These are phyloP conservation scores for Petrophora chlorosata DNA, from an alignment of 2,888 invertebrate species.

Conservation along the genomic window DNA sequence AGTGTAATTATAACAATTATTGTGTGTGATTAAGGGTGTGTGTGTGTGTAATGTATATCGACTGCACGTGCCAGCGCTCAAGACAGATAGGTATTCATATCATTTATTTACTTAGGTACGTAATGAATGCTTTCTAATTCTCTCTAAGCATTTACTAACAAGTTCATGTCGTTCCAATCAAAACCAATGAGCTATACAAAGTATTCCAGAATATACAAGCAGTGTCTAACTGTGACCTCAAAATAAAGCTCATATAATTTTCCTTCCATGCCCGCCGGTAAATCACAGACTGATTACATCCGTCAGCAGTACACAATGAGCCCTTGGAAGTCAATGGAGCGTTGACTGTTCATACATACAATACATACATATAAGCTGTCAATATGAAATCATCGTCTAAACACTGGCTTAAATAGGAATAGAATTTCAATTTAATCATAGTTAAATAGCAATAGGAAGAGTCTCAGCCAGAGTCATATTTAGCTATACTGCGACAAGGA, in stretches of 20 bases:
- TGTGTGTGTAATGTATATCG: too few species aligned
- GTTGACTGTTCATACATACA: conserved; percentile 8
- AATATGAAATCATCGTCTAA: background rate
- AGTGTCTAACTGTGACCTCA: conserved; percentile 8
- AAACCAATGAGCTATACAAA: background rate
- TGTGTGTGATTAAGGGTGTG: too few species aligned
- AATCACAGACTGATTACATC: conserved; percentile 36
- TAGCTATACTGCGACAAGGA: too few species aligned
- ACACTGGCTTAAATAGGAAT: too few species aligned
- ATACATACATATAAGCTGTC: background rate
- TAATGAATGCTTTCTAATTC: too few species aligned
- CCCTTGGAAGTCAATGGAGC: conserved; percentile 15
- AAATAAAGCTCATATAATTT: conserved; percentile 26
- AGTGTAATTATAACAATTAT: too few species aligned
- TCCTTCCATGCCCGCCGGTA: conserved; percentile 22
- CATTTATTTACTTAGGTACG: too few species aligned
- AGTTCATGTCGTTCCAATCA: background rate
- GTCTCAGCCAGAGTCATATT: too few species aligned
- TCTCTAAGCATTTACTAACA: background rate
- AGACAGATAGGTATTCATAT: too few species aligned
- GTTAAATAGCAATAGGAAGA: too few species aligned
- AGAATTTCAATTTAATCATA: too few species aligned
- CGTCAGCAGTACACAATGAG: conserved; percentile 28
- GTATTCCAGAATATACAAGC: background rate
- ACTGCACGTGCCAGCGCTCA: too few species aligned